Conservation (phyloP, 1,140 invertebrate genomes). For the Bathynomus jamesi region DNA sequence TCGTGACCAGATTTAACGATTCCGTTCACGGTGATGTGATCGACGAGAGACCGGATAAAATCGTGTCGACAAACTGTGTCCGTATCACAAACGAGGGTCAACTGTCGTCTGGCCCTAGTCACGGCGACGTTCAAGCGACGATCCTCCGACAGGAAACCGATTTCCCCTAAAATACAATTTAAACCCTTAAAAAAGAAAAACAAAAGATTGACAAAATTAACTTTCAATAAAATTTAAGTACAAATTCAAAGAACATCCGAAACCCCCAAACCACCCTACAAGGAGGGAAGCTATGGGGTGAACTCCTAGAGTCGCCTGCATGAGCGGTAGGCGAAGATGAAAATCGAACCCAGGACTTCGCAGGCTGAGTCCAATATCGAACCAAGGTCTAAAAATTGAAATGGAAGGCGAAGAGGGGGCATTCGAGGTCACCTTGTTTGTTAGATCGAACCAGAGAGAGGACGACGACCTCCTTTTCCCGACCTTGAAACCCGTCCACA, state of each 20-base stretch:
- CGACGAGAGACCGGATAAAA: constrained; percentile 48
- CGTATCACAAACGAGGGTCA: constrained; percentile 52
- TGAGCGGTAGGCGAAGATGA: no score
- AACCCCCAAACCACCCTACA: not conserved
- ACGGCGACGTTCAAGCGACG: constrained; percentile 57
- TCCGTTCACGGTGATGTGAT: constrained; percentile 49
- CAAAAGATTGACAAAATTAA: not conserved
- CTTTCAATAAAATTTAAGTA: not conserved
- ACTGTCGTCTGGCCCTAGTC: constrained; percentile 52
- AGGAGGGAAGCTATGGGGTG: not conserved
- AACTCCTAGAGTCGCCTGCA: no score
- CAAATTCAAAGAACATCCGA: not conserved
- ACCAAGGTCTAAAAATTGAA: no score
- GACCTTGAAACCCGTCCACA: constrained; percentile 58
- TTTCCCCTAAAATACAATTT: constrained; percentile 40
- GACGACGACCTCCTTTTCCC: constrained; percentile 56
- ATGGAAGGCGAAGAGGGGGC: no score
- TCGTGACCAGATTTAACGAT: constrained; percentile 46
- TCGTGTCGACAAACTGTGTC: constrained; percentile 49
- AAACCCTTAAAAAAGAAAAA: not conserved
- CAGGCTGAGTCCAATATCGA: no score
- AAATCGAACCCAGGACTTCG: no score
- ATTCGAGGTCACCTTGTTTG: constrained; percentile 36
- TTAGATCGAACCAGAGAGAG: constrained; percentile 52
- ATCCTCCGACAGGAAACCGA: constrained; percentile 56